Conservation (phyloP, 2,113 vertebrate species). For the Monarcha castaneiventris region DNA sequence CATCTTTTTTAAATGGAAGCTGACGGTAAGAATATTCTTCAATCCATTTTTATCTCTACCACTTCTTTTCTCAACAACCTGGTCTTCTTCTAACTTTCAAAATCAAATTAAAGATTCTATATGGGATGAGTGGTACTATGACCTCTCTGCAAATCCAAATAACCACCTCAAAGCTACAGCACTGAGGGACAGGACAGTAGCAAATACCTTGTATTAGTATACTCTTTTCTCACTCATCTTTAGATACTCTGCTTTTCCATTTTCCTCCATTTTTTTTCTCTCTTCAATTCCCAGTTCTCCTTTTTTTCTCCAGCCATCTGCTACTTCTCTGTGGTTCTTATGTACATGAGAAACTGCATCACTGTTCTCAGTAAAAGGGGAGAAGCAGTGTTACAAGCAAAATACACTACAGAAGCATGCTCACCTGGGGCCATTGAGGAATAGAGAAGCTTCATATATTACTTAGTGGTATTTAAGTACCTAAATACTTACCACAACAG, state of each 20-base stretch:
- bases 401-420: background rate
- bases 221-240: background rate
- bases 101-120: background rate
- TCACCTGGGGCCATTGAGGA: background rate
- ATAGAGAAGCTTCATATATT: background rate
- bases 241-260: background rate
- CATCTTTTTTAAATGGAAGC: background rate
- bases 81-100: background rate
- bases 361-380: background rate
- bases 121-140: background rate
- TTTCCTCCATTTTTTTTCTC: background rate
- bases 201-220: background rate
- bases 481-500: constrained; percentile 12
- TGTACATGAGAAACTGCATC: background rate
- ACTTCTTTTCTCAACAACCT: background rate
- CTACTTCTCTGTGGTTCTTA: background rate
- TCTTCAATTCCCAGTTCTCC: background rate
- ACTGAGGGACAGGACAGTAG: background rate
- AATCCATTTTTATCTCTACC: background rate
- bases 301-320: background rate
- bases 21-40: background rate
- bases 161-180: background rate
- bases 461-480: background rate
- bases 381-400: background rate
- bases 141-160: background rate